phyloP scores from a whole-genome alignment of 2,113 vertebrate genomes.

The Apus apus region DNA sequence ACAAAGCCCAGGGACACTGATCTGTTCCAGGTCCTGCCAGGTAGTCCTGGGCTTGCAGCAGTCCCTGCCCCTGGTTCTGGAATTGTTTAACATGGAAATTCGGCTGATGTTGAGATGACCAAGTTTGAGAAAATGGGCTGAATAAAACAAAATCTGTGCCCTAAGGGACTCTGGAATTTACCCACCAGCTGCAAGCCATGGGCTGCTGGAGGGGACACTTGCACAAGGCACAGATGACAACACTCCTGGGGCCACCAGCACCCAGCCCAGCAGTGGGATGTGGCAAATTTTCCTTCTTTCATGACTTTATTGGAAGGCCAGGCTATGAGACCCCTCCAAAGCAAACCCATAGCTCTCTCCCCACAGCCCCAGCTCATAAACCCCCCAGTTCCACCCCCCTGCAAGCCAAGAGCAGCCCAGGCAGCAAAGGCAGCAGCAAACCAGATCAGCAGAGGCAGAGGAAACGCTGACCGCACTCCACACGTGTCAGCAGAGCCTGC shows the following conservation, averaged over 20 bases:
- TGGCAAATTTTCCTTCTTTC: not conserved
- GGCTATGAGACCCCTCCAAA: not conserved
- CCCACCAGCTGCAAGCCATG: not conserved
- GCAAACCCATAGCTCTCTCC: not conserved
- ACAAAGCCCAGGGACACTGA: rapidly evolving
- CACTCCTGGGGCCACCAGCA: not conserved
- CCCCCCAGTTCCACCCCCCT: not conserved
- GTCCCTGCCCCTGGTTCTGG: not conserved
- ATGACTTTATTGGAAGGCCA: not conserved
- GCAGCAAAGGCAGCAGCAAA: not conserved
- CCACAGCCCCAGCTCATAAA: no score
- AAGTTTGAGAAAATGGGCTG: not conserved
- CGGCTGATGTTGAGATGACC: not conserved
- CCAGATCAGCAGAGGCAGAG: not conserved
- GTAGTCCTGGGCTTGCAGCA: not conserved
- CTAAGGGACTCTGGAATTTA: not conserved
- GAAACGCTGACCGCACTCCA: not conserved
- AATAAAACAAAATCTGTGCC: not conserved
- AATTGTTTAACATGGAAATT: slow-evolving; percentile 45
- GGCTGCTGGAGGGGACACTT: not conserved
- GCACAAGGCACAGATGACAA: not conserved
- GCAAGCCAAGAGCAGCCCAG: not conserved
- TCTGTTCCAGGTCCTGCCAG: rapidly evolving
- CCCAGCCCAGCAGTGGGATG: not conserved
- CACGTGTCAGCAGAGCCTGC: not conserved